Base-by-base conservation (phyloP, 2,113 vertebrate species). In the Panthera tigris region DNA sequence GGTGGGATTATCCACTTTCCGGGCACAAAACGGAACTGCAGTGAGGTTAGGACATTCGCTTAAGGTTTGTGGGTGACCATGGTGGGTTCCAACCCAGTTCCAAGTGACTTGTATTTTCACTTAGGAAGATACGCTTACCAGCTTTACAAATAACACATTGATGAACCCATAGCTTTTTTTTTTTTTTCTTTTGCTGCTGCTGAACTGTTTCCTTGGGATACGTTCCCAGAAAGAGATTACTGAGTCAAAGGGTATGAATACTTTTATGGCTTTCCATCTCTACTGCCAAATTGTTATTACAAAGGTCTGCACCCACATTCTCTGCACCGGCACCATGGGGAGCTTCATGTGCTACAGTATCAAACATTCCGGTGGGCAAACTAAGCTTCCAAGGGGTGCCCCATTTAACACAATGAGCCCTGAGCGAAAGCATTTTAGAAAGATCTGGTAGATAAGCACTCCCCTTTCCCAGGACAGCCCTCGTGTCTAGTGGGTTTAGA, bases 191-290 rank as follows among this genome's bases (percentile, higher is more conserved):
- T 89, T 82, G n/a, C 84, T 94, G 81, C 81, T 78, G 80, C 39
- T 73, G 29, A 57, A 55, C 89, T 85, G 29, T 93, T 95, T 96
- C 91, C 89, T 93, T 85, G 95, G 96, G 89, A 93, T 57, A 25
- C 45, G 25, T 82, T 93, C 96, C 97, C 91, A 55, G 93, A 87
- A 88, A 50, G 31, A 74, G 92, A 78, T 88, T 78, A 91, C 82
- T 50, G 81, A 97, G 91, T 88, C 63, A 89, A 92, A 95, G 83
- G 68, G 90, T 52, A 92, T 29, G 63, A 93, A 39, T 36, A 65
- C 23, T 91, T 92, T 71, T 27, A 82, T 36, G 92, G 87, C 82
- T 96, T 95, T 82, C 89, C 73, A 41, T 80, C 92, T 50, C 23
- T n/a, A 74, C 15, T 74, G 96, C 95, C 95, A 96, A 82, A 74